Evolutionary conservation across 2,797 vertebrate genomes (phyloP), one percentile per base, ranked within the genome.

Genomic region (Merluccius polli): DNA sequence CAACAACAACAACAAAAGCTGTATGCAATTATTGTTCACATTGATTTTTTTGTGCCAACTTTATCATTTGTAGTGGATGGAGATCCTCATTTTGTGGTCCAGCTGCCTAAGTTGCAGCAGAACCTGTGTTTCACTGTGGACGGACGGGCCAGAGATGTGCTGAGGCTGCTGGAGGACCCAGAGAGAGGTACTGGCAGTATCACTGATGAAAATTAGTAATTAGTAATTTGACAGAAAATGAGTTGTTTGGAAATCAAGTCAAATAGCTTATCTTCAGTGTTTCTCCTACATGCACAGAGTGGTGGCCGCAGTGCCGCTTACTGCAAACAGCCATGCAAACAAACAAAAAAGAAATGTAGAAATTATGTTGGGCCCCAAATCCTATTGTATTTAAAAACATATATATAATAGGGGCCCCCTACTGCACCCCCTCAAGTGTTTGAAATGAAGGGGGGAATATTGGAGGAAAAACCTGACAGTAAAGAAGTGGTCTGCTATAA

Each of bases 31-130:
- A 72, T 41, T 38, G 36, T 36, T 41, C 24, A n/a, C n/a, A 1
- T 41, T 72, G 5, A 72, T 27, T 13, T 0, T 21, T 2, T 73
- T 41, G 78, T 71, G 1, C 59, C 24, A 16, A 3, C 76, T 32
- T 65, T 77, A 2, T 89, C 3, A 82, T 30, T 88, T 80, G 8
- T 77, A 96, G 95, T 95, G 80, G 95, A 97, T 75, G 95, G 95
- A 81, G 95, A 96, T 84, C 95, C 95, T 81, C 95, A 96, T 85
- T 96, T 97, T 87, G 91, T 97, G 80, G 92, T 95, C 65, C 92
- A 89, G 59, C 85, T 95, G 72, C 94, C 93, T 24, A 90, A 86
- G 69, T 88, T 90, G 65, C 85, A 87, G 1, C 91, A 95, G 65
- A 94, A 88, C 78, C 81, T 95, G 73, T 96, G 94, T 81, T 97